Conservation (phyloP, 2,888 invertebrate species). For the Maniola hyperantus region DNA sequence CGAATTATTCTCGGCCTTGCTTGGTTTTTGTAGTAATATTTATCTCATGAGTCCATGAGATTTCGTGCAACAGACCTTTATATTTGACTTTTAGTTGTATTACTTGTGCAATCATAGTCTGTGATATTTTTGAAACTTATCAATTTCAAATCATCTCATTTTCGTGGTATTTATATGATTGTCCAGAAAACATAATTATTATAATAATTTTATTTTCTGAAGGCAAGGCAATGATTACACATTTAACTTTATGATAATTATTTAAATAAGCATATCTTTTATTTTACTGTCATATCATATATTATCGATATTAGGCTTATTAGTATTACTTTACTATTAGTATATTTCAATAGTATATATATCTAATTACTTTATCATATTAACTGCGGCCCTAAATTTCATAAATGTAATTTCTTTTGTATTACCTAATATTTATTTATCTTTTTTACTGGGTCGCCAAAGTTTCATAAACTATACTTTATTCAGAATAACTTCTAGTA, state of each 20-base stretch:
- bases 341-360: background rate
- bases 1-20: background rate
- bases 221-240: slow-evolving; percentile 15
- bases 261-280: background rate
- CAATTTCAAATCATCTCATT: slow-evolving; percentile 6
- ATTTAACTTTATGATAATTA: slow-evolving; percentile 8
- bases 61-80: slow-evolving; percentile 18
- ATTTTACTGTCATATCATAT: slow-evolving; percentile 10
- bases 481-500: background rate
- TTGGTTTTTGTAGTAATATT: background rate
- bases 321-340: background rate
- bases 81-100: slow-evolving; percentile 33
- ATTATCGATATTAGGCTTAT: slow-evolving; percentile 9
- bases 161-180: background rate
- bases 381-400: background rate
- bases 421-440: too few species aligned
- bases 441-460: too few species aligned
- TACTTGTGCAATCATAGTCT: slow-evolving; percentile 35
- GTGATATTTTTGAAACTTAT: slow-evolving; percentile 4
- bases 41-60: background rate
- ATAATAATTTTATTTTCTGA: background rate
- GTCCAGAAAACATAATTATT: background rate
- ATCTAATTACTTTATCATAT: background rate
- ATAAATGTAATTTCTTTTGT: background rate
- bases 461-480: background rate